A percentile compares a stretch with the other conserved stretches of the same genome.
Conservation (phyloP, 2,888 invertebrate species). For the Cosmia trapezina region DNA sequence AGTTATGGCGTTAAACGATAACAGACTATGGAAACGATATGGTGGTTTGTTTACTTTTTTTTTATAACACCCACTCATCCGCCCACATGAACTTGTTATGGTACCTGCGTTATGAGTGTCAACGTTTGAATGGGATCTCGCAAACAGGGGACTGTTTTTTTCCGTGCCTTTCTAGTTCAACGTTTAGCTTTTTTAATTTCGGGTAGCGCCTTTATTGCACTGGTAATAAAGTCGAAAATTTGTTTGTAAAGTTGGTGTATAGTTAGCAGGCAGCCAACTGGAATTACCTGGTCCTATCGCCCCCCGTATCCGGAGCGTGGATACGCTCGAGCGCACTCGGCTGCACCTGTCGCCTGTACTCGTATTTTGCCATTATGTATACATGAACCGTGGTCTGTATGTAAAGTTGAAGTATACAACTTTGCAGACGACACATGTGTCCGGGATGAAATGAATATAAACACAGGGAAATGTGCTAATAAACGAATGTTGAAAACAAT, state of each 20-base stretch:
- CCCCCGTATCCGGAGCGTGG: conserved; percentile 75
- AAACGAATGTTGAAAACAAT: conserved; percentile 27
- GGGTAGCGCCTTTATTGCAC: conserved; percentile 25
- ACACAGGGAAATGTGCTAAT: conserved; percentile 24
- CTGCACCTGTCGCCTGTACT: conserved; percentile 82
- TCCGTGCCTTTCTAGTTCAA: conserved; percentile 36
- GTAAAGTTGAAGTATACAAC: conserved; percentile 52
- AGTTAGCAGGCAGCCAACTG: conserved; percentile 73
- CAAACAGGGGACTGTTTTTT: conserved; percentile 57
- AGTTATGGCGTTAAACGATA: conserved; percentile 59
- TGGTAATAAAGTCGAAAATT: conserved; percentile 49
- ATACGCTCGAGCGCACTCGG: conserved; percentile 79
- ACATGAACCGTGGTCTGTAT: conserved; percentile 51
- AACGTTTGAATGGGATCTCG: conserved; percentile 73
- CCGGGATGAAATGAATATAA: conserved; percentile 22
- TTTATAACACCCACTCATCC: conserved; percentile 74
- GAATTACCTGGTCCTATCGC: conserved; percentile 78
- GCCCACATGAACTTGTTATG: conserved; percentile 74
- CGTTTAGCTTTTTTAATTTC: conserved; percentile 32
- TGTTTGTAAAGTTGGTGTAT: conserved; percentile 55
- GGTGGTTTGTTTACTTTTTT: conserved; percentile 81
- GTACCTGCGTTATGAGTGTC: conserved; percentile 80
- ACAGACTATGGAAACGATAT: conserved; percentile 42
- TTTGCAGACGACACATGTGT: conserved; percentile 55
- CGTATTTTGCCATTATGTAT: conserved; percentile 63